phyloP scores from a whole-genome alignment of 2,797 vertebrate genomes.

The Sebastes oblongus region DNA sequence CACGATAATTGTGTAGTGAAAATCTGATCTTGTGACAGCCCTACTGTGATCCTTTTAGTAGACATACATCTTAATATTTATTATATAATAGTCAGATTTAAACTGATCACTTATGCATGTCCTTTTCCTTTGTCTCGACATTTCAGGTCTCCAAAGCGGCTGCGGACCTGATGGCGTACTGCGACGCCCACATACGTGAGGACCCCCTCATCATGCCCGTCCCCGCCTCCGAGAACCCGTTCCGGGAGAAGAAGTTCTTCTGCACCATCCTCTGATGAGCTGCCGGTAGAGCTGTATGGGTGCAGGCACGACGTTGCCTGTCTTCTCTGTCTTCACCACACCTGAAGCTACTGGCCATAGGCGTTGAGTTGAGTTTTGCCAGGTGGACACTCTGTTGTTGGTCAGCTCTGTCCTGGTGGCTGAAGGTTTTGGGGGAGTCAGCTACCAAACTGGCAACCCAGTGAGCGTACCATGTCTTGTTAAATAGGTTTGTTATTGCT shows the following conservation, averaged over 20 bases:
- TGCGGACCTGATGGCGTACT: constrained; percentile 97
- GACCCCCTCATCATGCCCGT: constrained; percentile 97
- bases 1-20: too few relatives aligned
- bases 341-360: constrained; percentile 76
- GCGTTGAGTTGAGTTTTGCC: constrained; percentile 74
- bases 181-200: constrained; percentile 94
- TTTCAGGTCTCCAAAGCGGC: constrained; percentile 96
- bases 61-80: not conserved
- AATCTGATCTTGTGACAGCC: too few relatives aligned
- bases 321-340: constrained; percentile 78
- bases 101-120: not conserved
- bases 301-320: constrained; percentile 71
- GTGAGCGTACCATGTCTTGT: constrained; percentile 81
- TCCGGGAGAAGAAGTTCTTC: constrained; percentile 99
- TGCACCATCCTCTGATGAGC: constrained; percentile 94
- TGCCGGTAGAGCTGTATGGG: constrained; percentile 27
- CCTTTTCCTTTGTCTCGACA: not conserved
- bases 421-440: constrained; percentile 70
- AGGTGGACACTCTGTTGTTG: constrained; percentile 74
- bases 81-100: not conserved
- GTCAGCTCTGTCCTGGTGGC: constrained; percentile 76
- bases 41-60: too few relatives aligned
- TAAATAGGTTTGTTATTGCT: constrained; percentile 85
- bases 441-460: constrained; percentile 76
- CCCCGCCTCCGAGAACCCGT: constrained; percentile 97